Evolutionary conservation across 1,140 invertebrate species (phyloP).

Genomic region (Arctopsyche grandis): DNA sequence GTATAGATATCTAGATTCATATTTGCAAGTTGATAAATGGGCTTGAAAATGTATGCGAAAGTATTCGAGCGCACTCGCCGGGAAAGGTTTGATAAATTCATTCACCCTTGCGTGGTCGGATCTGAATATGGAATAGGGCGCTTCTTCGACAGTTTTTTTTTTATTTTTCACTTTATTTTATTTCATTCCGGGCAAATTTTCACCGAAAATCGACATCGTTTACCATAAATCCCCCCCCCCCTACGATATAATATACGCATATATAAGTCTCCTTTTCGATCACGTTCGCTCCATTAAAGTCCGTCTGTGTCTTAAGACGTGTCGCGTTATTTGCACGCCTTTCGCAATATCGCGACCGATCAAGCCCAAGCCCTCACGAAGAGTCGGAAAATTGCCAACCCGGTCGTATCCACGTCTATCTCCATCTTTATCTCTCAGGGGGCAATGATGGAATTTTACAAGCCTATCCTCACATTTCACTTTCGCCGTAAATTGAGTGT

Average conservation of each 20-base stretch:
- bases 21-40: conserved; percentile 18
- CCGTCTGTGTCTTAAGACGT: neutral
- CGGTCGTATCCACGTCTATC: too few relatives aligned
- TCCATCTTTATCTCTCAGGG: too few relatives aligned
- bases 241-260: conserved; percentile 10
- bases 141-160: neutral
- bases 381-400: too few relatives aligned
- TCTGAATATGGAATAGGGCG: conserved; percentile 33
- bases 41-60: conserved; percentile 28
- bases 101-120: conserved; percentile 8
- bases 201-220: conserved; percentile 19
- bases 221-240: conserved; percentile 21
- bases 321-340: neutral
- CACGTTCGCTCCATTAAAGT: neutral
- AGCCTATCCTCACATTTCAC: too few relatives aligned
- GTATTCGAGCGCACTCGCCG: conserved; percentile 21
- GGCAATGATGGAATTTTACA: too few relatives aligned
- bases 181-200: conserved; percentile 1
- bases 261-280: neutral
- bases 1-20: neutral
- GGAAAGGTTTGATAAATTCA: conserved; percentile 37
- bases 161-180: neutral
- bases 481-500: too few relatives aligned
- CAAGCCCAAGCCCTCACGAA: neutral
- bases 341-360: neutral